Evolutionary conservation across 2,888 invertebrate species (phyloP).

Genomic region (Nowickia ferox): DNA sequence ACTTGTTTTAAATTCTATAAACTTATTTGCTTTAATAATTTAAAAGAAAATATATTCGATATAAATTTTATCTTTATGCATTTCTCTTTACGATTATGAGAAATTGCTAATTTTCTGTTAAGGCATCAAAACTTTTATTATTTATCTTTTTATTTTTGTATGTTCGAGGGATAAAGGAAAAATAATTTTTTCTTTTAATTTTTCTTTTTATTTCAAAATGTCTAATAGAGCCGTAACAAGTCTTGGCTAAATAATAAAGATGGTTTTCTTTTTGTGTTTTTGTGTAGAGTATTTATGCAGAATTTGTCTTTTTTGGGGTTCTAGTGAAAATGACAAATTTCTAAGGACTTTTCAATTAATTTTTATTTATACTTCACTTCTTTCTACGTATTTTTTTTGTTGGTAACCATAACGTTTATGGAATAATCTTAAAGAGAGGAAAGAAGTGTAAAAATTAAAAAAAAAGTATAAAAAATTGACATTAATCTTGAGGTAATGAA

Average conservation of each 20-base stretch:
- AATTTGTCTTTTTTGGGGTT: conserved; percentile 19
- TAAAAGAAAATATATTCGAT: conserved; percentile 12
- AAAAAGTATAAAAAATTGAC: too few relatives aligned
- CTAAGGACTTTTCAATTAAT: conserved; percentile 47
- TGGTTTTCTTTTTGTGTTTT: not conserved
- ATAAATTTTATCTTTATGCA: conserved; percentile 9
- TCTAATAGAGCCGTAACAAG: conserved; percentile 1
- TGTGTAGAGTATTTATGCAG: conserved; percentile 4
- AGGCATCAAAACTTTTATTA: not conserved
- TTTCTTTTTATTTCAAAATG: not conserved
- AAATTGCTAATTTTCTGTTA: conserved; percentile 24
- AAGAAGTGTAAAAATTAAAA: not conserved
- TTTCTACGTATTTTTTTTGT: not conserved
- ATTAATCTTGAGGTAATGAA: too few relatives aligned
- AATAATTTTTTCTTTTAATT: not conserved
- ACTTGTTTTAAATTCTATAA: not conserved
- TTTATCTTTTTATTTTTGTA: not conserved
- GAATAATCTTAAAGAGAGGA: not conserved
- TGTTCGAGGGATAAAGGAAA: not conserved
- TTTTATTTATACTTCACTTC: not conserved
- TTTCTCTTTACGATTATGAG: not conserved
- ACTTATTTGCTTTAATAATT: not conserved
- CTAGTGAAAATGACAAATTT: not conserved
- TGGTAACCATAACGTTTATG: not conserved
- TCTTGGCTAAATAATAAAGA: conserved; percentile 14